Percentiles rank a stretch among this genome's conserved stretches.
phyloP scores from a whole-genome alignment of 1,140 invertebrate species.

The Hylaeus anthracinus region DNA sequence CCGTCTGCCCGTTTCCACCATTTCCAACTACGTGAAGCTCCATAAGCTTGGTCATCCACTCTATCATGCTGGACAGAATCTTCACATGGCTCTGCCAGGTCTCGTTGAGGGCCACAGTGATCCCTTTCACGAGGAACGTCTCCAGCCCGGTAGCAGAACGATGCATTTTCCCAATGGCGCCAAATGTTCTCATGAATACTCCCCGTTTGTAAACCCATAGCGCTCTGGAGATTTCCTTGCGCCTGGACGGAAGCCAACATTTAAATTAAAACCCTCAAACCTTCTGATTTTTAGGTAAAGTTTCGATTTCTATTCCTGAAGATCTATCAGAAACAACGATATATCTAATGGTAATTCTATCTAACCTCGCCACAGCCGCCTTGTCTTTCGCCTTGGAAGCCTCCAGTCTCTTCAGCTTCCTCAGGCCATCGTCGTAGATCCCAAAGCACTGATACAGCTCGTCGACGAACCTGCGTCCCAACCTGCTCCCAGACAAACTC shows the following conservation, averaged over 20 bases:
- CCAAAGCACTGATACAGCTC: slow-evolving; percentile 30
- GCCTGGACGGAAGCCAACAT: background rate
- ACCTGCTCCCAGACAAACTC: slow-evolving; percentile 26
- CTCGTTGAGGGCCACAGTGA: slow-evolving; percentile 26
- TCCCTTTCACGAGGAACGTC: slow-evolving; percentile 33
- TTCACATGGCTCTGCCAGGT: slow-evolving; percentile 42
- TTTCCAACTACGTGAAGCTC: slow-evolving; percentile 19
- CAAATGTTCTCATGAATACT: slow-evolving; percentile 15
- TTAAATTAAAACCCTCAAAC: background rate
- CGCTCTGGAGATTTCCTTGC: slow-evolving; percentile 25
- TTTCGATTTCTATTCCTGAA: too few species aligned
- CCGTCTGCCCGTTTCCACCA: background rate
- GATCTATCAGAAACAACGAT: too few species aligned
- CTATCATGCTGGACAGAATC: slow-evolving; percentile 8
- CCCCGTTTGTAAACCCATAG: slow-evolving; percentile 48
- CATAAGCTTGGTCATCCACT: slow-evolving; percentile 44
- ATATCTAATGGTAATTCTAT: background rate
- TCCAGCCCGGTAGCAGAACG: slow-evolving; percentile 12
- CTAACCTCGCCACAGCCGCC: slow-evolving; percentile 17
- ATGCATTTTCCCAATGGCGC: slow-evolving; percentile 41
- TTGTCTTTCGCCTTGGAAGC: background rate
- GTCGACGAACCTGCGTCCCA: slow-evolving; percentile 34
- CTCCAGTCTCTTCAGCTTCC: slow-evolving; percentile 8
- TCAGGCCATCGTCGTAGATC: slow-evolving; percentile 35
- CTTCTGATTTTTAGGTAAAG: too few species aligned